A percentile compares a stretch with the other conserved stretches of the same genome.
phyloP scores from a whole-genome alignment of 2,113 vertebrate genomes.

The Leptodactylus fuscus region DNA sequence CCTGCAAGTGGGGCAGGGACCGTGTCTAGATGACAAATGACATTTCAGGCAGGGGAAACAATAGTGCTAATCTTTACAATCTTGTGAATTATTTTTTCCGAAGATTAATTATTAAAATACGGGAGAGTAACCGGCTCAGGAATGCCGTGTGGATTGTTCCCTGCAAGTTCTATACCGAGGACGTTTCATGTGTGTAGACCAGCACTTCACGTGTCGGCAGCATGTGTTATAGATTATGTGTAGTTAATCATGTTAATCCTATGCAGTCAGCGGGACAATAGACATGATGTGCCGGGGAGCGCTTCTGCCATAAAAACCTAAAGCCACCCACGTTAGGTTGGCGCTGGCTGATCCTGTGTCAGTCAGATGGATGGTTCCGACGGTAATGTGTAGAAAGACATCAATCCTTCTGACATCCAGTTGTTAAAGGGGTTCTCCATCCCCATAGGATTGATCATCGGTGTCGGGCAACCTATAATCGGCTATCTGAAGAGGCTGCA shows the following conservation, averaged over 20 bases:
- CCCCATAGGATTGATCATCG: too few relatives aligned
- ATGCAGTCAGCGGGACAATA: too few relatives aligned
- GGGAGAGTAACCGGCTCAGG: background rate
- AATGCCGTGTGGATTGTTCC: background rate
- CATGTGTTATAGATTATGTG: constrained; percentile 24
- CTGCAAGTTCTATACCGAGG: background rate
- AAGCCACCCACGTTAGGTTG: too few relatives aligned
- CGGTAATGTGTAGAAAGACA: too few relatives aligned
- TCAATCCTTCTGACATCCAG: too few relatives aligned
- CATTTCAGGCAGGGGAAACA: background rate
- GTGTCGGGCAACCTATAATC: too few relatives aligned
- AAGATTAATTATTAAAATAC: background rate
- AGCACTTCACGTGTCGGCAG: background rate
- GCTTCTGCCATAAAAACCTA: too few relatives aligned
- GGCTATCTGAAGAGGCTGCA: too few relatives aligned
- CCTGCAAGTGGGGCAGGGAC: background rate
- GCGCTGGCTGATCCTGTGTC: too few relatives aligned
- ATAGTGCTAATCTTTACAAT: background rate
- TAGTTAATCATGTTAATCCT: background rate
- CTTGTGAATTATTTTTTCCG: background rate
- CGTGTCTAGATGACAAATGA: constrained; percentile 3
- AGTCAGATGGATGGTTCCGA: too few relatives aligned
- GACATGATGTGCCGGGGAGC: too few relatives aligned
- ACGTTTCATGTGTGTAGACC: background rate
- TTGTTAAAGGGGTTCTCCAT: too few relatives aligned